Evolutionary conservation across 2,113 vertebrate genomes (phyloP), one percentile per base, ranked within the genome.

Genomic region (Ophthalmolycus amberensis): DNA sequence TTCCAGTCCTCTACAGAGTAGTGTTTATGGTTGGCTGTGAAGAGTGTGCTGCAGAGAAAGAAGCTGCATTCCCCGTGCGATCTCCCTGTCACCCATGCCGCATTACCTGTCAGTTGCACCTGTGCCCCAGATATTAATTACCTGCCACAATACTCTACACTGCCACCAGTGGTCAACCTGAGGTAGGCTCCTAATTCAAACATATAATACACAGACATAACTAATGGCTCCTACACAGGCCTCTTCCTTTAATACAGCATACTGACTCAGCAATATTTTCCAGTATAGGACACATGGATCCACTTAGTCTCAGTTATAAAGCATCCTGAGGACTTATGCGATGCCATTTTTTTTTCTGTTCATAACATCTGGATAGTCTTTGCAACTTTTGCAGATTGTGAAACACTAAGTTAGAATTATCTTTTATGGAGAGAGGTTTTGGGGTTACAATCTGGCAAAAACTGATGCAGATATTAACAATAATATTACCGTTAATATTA

Each of bases 1-100:
- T 82, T 97, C 97, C 90, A 99, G 29, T 99, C 96, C 75, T 99
- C 98, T 86, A 98, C 80, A 79, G 96, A 92, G 94, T 99, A 99
- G 93, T 99, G 98, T 89, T 99, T 99, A 75, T 99, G 98, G 88
- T 99, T 94, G 70, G 97, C 96, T 78, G 97, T 99, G 91, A 99
- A 99, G 94, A 7, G 96, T 94, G 93, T 99, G 96, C 98, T 99
- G 84, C 60, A 46, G 37, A 72, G 29, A 76, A 12, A 81, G 37
- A 75, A 6, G 1, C 20, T 3, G 37, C 12, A n/a, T 15, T 56
- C 7, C 14, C n/a, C n/a, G n/a, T n/a, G n/a, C n/a, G n/a, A n/a
- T n/a, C n/a, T n/a, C n/a, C n/a, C n/a, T n/a, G n/a, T n/a, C n/a
- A n/a, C n/a, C n/a, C n/a, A n/a, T n/a, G n/a, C n/a, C n/a, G n/a